phyloP scores from a whole-genome alignment of 2,888 invertebrate species.

The Spodoptera exigua region DNA sequence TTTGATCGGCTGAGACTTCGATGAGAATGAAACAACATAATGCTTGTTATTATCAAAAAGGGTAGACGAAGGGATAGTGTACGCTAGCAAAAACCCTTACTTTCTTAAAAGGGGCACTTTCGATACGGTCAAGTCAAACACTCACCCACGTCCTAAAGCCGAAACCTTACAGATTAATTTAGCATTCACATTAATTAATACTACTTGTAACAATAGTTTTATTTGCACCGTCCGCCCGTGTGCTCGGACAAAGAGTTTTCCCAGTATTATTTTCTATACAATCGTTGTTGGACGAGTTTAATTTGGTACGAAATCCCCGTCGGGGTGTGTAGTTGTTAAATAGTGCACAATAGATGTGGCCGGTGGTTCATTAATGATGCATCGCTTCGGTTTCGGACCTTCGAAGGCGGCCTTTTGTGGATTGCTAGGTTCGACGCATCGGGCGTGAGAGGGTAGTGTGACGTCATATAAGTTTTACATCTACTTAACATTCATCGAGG shows the following conservation, averaged over 20 bases:
- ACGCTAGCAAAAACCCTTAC: constrained; percentile 22
- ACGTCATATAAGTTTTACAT: constrained; percentile 38
- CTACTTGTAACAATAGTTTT: constrained; percentile 79
- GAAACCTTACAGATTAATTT: constrained; percentile 71
- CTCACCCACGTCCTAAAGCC: constrained; percentile 55
- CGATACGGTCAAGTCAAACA: constrained; percentile 56
- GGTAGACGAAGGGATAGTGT: too few species aligned
- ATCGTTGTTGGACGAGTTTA: constrained; percentile 74
- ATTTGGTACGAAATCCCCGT: constrained; percentile 73
- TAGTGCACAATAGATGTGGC: constrained; percentile 86
- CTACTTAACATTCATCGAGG: constrained; percentile 37
- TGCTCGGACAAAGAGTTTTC: constrained; percentile 77
- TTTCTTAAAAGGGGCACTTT: constrained; percentile 34
- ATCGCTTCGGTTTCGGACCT: constrained; percentile 79
- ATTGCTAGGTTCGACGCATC: constrained; percentile 68
- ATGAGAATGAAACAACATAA: too few species aligned
- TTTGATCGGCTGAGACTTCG: too few species aligned
- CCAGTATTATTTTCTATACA: constrained; percentile 80
- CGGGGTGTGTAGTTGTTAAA: constrained; percentile 79
- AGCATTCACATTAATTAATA: constrained; percentile 81
- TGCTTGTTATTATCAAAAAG: too few species aligned
- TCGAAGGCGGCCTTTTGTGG: constrained; percentile 71
- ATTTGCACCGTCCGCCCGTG: constrained; percentile 74
- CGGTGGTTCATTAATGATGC: constrained; percentile 82
- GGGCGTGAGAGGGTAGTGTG: constrained; percentile 51